phyloP scores from a whole-genome alignment of 2,113 vertebrate genomes.

The Chrysemys picta region DNA sequence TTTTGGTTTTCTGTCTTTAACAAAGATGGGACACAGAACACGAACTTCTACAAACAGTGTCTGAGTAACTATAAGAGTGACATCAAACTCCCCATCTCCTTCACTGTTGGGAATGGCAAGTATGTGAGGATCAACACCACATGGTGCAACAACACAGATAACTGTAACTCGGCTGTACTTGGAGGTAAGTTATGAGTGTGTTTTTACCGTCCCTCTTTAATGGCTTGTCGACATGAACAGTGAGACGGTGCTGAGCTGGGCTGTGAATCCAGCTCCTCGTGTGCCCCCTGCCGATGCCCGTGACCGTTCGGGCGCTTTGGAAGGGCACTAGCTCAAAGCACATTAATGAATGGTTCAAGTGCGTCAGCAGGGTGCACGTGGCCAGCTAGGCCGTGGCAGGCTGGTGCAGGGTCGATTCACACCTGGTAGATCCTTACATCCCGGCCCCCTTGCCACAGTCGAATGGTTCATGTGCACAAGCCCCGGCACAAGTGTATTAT shows the following conservation, averaged over 20 bases:
- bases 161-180: fast-evolving
- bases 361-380: neutral
- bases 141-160: neutral
- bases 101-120: neutral
- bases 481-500: too few species aligned
- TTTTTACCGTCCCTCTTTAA: neutral
- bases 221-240: too few species aligned
- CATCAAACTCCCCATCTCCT: neutral
- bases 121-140: neutral
- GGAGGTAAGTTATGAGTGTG: neutral
- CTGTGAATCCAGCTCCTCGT: neutral
- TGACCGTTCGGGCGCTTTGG: fast-evolving
- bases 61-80: neutral
- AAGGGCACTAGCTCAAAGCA: neutral
- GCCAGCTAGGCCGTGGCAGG: neutral
- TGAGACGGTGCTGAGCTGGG: too few species aligned
- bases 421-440: neutral
- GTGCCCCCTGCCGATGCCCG: too few species aligned
- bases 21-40: neutral
- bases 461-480: neutral
- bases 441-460: neutral
- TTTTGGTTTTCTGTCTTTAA: neutral
- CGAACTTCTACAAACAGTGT: neutral
- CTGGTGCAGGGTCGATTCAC: neutral
- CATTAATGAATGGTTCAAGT: fast-evolving